Percentiles rank a stretch among this genome's conserved stretches.
phyloP scores from a whole-genome alignment of 2,888 invertebrate genomes.

The Acronicta psi region DNA sequence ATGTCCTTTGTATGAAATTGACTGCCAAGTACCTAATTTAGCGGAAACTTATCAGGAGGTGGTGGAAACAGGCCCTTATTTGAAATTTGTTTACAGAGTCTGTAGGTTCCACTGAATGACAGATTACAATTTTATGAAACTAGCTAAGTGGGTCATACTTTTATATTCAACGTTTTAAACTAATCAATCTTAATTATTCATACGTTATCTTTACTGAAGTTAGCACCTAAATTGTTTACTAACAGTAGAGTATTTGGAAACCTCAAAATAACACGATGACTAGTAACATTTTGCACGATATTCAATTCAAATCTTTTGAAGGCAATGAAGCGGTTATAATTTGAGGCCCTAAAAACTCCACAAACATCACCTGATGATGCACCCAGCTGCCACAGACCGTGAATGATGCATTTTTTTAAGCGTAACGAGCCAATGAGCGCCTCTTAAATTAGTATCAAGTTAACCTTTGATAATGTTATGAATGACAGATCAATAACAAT shows the following conservation, averaged over 20 bases:
- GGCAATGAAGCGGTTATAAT: constrained; percentile 19
- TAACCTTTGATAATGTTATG: constrained; percentile 46
- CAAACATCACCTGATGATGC: constrained; percentile 52
- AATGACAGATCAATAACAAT: constrained; percentile 37
- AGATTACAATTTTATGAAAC: no score
- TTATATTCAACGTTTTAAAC: no score
- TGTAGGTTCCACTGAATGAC: no score
- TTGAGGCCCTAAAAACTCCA: constrained; percentile 7
- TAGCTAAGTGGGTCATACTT: no score
- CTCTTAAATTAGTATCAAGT: constrained; percentile 53
- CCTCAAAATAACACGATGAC: neutral
- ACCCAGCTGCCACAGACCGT: constrained; percentile 50
- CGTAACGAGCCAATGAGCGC: constrained; percentile 47
- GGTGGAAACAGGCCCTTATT: no score
- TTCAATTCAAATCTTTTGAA: constrained; percentile 2
- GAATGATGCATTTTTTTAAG: constrained; percentile 58
- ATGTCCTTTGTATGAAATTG: no score
- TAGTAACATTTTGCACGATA: no score
- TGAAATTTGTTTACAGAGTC: no score
- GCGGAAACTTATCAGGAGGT: no score
- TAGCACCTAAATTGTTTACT: neutral
- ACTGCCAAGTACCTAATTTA: no score
- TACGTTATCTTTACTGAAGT: no score
- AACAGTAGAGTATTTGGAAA: neutral
- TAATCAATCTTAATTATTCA: no score